Evolutionary conservation across 1,140 invertebrate species (phyloP), one percentile per base, ranked within the genome.

Genomic region (Hirudo medicinalis): DNA sequence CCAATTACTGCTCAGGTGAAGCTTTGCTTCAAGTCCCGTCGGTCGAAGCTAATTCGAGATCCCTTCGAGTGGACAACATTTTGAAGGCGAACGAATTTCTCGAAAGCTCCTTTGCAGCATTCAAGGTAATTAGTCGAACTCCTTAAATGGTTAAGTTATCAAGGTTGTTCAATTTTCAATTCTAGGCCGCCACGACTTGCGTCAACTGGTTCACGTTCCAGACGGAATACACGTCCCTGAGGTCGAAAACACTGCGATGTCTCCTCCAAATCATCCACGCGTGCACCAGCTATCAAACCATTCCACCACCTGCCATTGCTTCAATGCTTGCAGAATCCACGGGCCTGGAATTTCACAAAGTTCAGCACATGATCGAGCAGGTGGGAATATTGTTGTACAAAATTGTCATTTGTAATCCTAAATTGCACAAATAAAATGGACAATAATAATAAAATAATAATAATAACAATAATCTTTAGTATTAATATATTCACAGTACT

Each of bases 301-400:
- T 91, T 67, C 92, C 92, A 29, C 92, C 92, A 40, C 91, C 93
- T 3, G 92, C 92, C 3, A 93, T 95, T 73, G 91, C 92, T 0
- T 86, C 88, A 0, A 87, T 90, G 15, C 86, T 92, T 66, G 91
- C 90, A 0, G 83, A 87, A 71, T 86, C 85, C 22, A 89, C 87
- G 13, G 85, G 90, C 71, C 91, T 93, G 77, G 90, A 92, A 77
- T 85, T 91, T 19, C 87, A 90, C 74, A 86, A 88, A 76, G 91
- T 88, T 82, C 90, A 91, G 1, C 86, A 91, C 74, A 88, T 92
- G 4, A 89, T 90, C 0, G 87, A 87, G 78, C 90, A 91, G 83
- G 84, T 49, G 43, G 13, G 43, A n/a, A 15, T 49, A 9, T 86
- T 54, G n/a, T 57, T 71, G 54, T 49, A 69, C 67, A 74, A 75